phyloP scores from a whole-genome alignment of 1,140 invertebrate species.

The Linepithema humile region DNA sequence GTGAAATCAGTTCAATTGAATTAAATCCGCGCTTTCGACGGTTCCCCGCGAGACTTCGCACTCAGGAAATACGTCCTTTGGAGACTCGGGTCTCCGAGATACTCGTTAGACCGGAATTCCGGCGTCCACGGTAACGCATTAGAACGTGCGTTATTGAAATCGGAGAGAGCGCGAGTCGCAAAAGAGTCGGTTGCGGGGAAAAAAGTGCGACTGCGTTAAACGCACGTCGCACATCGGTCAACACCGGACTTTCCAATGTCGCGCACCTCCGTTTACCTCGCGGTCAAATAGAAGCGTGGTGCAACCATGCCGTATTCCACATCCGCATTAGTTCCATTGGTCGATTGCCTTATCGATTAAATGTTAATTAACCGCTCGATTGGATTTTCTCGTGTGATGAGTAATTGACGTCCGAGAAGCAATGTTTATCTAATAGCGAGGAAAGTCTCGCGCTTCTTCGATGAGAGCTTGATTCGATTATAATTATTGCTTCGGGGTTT shows the following conservation, averaged over 20 bases:
- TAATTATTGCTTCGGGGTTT: conserved; percentile 23
- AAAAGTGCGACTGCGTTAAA: conserved; percentile 6
- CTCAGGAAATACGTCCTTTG: no score
- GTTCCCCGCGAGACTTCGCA: no score
- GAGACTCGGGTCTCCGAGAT: neutral
- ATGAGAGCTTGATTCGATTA: conserved; percentile 27
- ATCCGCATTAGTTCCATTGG: neutral
- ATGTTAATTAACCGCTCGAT: conserved; percentile 16
- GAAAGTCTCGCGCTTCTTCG: conserved; percentile 1
- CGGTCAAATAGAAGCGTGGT: neutral
- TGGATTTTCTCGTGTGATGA: neutral
- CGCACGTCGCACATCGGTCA: conserved; percentile 29
- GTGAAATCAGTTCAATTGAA: no score
- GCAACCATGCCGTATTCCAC: neutral
- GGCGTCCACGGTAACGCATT: no score
- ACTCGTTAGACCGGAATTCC: conserved; percentile 60
- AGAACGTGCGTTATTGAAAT: conserved; percentile 50
- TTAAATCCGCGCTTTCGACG: neutral
- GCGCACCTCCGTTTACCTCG: conserved; percentile 43
- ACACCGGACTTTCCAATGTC: conserved; percentile 64
- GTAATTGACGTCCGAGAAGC: neutral
- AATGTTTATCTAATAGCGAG: conserved; percentile 47
- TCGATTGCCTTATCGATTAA: conserved; percentile 17
- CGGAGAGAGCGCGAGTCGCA: conserved; percentile 16
- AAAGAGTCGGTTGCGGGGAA: conserved; percentile 45